Conservation (phyloP, 30 jellyfish, hydroid and myxozoan genomes). For the Sanderia malayensis region DNA sequence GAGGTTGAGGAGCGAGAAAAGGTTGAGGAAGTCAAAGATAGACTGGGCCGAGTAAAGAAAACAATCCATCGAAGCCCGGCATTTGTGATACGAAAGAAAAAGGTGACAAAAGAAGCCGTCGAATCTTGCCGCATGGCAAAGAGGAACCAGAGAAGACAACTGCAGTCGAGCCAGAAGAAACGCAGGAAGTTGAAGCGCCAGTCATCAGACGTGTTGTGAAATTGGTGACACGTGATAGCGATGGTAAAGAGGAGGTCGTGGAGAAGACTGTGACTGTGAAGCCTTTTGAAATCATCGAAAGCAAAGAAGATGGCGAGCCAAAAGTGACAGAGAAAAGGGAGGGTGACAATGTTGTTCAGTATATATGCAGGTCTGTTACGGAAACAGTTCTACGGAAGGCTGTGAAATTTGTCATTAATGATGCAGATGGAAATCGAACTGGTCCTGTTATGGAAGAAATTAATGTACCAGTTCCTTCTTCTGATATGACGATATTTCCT, state of each 20-base stretch:
- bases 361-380: background rate
- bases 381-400: constrained; percentile 1
- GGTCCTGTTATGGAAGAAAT: constrained; percentile 25
- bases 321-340: constrained; percentile 18
- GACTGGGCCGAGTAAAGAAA: background rate
- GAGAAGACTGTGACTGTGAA: background rate
- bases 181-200: background rate
- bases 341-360: background rate
- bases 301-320: constrained; percentile 16
- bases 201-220: constrained; percentile 6
- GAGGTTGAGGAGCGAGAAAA: constrained; percentile 1
- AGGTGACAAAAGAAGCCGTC: constrained; percentile 51
- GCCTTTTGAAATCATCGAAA: constrained; percentile 4
- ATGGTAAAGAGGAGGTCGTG: background rate
- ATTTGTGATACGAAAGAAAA: constrained; percentile 42
- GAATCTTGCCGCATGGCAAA: constrained; percentile 65
- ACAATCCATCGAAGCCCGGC: background rate
- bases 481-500: constrained; percentile 14
- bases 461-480: constrained; percentile 38
- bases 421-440: background rate
- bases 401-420: background rate
- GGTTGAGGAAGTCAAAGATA: background rate
- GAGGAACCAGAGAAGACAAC: constrained; percentile 11
- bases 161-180: constrained; percentile 11
- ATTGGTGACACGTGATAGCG: background rate